Conservation (phyloP, 2,113 vertebrate species). For the Plecturocebus donacophilus region DNA sequence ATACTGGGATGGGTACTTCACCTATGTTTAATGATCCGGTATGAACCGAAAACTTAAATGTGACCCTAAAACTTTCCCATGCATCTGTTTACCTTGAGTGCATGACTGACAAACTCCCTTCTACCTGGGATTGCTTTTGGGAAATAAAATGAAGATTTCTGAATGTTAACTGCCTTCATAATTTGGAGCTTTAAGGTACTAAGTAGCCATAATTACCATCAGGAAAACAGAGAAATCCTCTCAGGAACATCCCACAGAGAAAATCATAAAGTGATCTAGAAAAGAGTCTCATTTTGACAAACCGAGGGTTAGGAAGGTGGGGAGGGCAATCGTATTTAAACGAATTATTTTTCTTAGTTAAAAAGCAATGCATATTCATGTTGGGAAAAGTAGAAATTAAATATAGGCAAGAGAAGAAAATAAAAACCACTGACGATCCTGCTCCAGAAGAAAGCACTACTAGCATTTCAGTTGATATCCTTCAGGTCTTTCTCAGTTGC, state of each 20-base stretch:
- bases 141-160: slow-evolving; percentile 7
- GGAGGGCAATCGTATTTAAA: neutral
- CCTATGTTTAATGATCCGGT: neutral
- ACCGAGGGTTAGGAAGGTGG: neutral
- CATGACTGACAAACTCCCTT: neutral
- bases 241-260: neutral
- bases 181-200: neutral
- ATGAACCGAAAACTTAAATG: neutral
- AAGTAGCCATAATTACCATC: neutral
- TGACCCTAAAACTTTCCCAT: neutral
- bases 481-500: neutral
- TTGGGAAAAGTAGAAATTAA: neutral
- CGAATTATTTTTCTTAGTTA: neutral
- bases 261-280: neutral
- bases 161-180: neutral
- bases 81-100: neutral
- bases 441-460: neutral
- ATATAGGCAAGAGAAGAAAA: neutral
- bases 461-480: neutral
- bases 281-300: neutral
- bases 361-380: neutral
- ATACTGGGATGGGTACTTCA: neutral
- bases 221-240: neutral
- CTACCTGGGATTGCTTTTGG: neutral
- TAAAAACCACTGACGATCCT: neutral